phyloP scores from a whole-genome alignment of 1,140 invertebrate species.

The Drosophila pseudoananassae region DNA sequence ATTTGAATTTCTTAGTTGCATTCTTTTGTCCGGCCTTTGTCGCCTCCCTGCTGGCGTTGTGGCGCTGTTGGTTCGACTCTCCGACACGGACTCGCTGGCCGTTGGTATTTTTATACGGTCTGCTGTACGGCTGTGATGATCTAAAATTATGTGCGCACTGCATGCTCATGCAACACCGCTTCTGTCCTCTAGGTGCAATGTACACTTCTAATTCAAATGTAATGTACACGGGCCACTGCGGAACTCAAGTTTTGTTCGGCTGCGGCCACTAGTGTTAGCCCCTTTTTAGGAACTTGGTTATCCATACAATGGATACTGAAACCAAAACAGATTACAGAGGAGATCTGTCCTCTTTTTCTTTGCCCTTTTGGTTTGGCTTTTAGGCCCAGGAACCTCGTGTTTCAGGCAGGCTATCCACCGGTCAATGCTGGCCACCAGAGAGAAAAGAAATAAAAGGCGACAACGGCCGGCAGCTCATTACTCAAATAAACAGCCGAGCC shows the following conservation, averaged over 20 bases:
- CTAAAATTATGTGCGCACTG: conserved; percentile 74
- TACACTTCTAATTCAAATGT: conserved; percentile 78
- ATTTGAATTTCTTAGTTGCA: conserved; percentile 72
- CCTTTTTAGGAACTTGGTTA: neutral
- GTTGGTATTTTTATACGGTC: conserved; percentile 62
- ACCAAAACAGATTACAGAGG: neutral
- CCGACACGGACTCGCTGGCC: conserved; percentile 38
- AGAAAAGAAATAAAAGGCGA: conserved; percentile 62
- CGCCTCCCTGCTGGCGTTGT: conserved; percentile 25
- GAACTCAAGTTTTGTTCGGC: conserved; percentile 23
- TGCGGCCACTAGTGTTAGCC: neutral
- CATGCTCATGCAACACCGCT: conserved; percentile 28
- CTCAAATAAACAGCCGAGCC: conserved; percentile 63
- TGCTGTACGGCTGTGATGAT: conserved; percentile 66
- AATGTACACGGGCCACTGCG: conserved; percentile 62
- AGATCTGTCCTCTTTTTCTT: neutral
- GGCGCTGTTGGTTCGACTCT: conserved; percentile 20
- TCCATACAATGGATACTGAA: too few species aligned
- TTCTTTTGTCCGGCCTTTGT: conserved; percentile 76
- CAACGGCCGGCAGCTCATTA: conserved; percentile 70
- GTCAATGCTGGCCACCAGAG: conserved; percentile 27
- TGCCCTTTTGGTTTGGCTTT: too few species aligned
- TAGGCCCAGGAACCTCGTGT: too few species aligned
- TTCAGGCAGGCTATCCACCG: conserved; percentile 39
- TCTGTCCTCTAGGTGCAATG: conserved; percentile 68